Evolutionary conservation across 2,113 vertebrate species (phyloP).

Genomic region (Emydocephalus ijimae): DNA sequence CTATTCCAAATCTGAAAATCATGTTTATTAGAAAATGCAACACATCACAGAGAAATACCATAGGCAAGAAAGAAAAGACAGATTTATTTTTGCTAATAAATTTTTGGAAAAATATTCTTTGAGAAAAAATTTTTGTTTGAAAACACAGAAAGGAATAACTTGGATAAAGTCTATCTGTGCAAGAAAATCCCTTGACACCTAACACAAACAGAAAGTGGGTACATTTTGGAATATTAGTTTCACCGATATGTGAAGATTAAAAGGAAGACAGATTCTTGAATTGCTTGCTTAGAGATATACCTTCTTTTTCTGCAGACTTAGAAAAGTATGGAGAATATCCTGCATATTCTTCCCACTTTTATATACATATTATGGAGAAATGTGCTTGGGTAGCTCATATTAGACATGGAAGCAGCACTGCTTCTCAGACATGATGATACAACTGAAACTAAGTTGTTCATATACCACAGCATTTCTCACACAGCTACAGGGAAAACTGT

Average conservation of each 20-base stretch:
- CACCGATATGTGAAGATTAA: neutral
- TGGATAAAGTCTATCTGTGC: neutral
- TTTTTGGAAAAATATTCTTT: neutral
- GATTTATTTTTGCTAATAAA: conserved; percentile 33
- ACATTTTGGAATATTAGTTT: conserved; percentile 20
- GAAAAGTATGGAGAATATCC: neutral
- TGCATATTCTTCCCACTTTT: neutral
- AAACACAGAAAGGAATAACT: neutral
- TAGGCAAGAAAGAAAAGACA: conserved; percentile 29
- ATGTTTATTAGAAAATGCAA: conserved; percentile 36
- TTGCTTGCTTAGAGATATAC: conserved; percentile 5
- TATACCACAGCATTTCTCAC: neutral
- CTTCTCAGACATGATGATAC: neutral
- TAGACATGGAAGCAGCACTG: neutral
- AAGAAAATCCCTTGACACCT: conserved; percentile 2
- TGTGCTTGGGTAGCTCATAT: neutral
- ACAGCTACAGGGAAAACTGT: neutral
- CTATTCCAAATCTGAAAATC: neutral
- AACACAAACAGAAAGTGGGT: conserved; percentile 25
- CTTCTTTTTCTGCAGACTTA: conserved; percentile 33
- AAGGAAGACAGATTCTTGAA: neutral
- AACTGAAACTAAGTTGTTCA: neutral
- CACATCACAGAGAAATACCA: conserved; percentile 46
- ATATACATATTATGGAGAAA: too few relatives aligned
- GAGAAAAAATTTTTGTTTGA: conserved; percentile 7